Conservation (phyloP, 2,888 invertebrate species). For the Imbricaverruca yamaguchii region DNA sequence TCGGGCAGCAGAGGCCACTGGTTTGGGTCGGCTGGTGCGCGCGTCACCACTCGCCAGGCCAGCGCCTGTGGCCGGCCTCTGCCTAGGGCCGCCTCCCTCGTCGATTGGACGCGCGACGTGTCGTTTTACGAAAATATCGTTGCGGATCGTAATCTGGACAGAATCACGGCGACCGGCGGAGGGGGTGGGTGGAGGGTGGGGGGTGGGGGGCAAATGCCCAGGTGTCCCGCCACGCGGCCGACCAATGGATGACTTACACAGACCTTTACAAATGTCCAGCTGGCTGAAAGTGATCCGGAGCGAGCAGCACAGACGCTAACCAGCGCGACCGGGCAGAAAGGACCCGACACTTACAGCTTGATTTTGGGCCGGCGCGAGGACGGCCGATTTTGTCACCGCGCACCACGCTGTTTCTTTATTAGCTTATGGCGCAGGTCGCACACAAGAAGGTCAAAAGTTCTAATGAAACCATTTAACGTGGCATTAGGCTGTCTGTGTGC, state of each 20-base stretch:
- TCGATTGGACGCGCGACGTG: neutral
- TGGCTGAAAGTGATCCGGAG: neutral
- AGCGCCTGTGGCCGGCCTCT: too few species aligned
- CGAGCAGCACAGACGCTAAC: neutral
- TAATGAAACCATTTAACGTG: slow-evolving; percentile 10
- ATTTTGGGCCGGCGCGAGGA: neutral
- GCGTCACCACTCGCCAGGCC: too few species aligned
- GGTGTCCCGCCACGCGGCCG: neutral
- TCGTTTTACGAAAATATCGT: neutral
- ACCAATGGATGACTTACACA: neutral
- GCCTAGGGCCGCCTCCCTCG: too few species aligned
- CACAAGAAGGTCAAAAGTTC: neutral
- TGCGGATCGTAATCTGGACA: neutral
- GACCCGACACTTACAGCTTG: neutral
- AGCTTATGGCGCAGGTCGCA: slow-evolving; percentile 1
- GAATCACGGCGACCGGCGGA: neutral
- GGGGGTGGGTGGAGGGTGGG: too few species aligned
- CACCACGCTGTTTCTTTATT: slow-evolving; percentile 7
- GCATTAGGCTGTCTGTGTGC: neutral
- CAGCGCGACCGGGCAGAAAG: neutral
- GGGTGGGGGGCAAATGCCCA: neutral
- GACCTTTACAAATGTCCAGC: neutral
- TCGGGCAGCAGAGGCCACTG: too few species aligned
- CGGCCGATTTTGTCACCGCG: neutral
- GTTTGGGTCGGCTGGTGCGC: too few species aligned